These are phyloP conservation scores for Chrysotoxum bicinctum DNA, from an alignment of 2,888 invertebrate species.

Conservation along the genomic window DNA sequence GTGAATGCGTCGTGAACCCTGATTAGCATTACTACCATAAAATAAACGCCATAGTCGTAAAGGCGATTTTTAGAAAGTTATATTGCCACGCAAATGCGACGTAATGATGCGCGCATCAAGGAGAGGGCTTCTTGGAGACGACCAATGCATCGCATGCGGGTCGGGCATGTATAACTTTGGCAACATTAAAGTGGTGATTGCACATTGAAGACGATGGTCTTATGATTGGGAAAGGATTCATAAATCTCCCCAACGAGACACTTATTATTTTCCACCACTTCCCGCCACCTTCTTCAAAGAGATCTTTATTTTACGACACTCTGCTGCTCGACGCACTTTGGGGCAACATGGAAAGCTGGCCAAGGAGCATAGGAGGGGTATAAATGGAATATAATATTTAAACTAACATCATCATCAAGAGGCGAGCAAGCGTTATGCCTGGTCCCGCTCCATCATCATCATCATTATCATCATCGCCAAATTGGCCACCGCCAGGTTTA, in stretches of 20 bases:
- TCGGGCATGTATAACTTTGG: constrained; percentile 10
- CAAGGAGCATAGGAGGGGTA: not conserved
- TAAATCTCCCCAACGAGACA: constrained; percentile 72
- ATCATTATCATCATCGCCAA: constrained; percentile 37
- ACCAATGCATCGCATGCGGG: not conserved
- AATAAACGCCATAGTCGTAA: constrained; percentile 59
- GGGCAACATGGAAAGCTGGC: not conserved
- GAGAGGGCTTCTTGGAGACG: not conserved
- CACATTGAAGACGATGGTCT: constrained; percentile 62
- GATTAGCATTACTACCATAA: constrained; percentile 60
- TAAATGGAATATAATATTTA: constrained; percentile 31
- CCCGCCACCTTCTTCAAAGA: not conserved
- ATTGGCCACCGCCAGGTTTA: constrained; percentile 55
- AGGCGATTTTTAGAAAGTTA: constrained; percentile 68
- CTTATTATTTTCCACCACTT: constrained; percentile 45
- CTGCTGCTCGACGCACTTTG: constrained; percentile 15
- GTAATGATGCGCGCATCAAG: constrained; percentile 58
- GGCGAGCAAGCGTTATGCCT: not conserved
- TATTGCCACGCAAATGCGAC: constrained; percentile 66
- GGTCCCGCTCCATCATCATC: constrained; percentile 5
- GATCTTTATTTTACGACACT: constrained; percentile 52
- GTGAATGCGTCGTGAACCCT: constrained; percentile 55
- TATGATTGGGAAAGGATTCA: constrained; percentile 72
- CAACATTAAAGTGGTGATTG: constrained; percentile 65
- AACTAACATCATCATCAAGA: constrained; percentile 66